Evolutionary conservation across 2,888 invertebrate genomes (phyloP).

Genomic region (Mayetiola destructor): DNA sequence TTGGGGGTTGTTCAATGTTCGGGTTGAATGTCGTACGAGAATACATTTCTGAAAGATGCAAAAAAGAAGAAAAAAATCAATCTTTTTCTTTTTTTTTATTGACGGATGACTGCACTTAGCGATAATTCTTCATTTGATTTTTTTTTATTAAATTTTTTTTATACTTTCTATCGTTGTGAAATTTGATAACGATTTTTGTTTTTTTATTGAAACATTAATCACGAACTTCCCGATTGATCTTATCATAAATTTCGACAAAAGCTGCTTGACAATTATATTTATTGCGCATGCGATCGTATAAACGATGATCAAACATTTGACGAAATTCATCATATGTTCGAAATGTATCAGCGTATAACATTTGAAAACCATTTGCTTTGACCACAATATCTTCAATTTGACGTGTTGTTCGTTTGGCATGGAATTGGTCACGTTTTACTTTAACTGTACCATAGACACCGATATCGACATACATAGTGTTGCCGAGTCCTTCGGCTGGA

Average conservation of each 20-base stretch:
- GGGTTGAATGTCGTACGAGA: too few species aligned
- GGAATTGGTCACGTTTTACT: constrained; percentile 37
- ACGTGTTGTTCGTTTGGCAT: constrained; percentile 49
- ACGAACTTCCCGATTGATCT: constrained; percentile 45
- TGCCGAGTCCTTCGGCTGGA: constrained; percentile 33
- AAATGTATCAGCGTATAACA: constrained; percentile 73
- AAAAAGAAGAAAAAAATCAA: too few species aligned
- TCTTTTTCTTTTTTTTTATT: too few species aligned
- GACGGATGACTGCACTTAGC: too few species aligned
- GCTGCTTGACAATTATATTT: constrained; percentile 46
- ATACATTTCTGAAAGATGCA: too few species aligned
- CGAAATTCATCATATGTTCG: constrained; percentile 59
- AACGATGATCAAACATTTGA: constrained; percentile 61
- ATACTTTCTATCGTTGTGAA: too few species aligned
- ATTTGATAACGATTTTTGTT: too few species aligned
- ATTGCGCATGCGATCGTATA: constrained; percentile 53
- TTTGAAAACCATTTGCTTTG: constrained; percentile 56
- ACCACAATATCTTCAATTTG: constrained; percentile 56
- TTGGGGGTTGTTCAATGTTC: too few species aligned
- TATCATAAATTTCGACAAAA: constrained; percentile 69
- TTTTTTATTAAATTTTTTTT: too few species aligned
- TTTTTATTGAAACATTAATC: constrained; percentile 25
- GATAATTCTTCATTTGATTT: too few species aligned
- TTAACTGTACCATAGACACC: constrained; percentile 68
- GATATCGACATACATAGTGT: constrained; percentile 59